A percentile compares a stretch with the other conserved stretches of the same genome.
These are phyloP conservation scores for Sylvicola cinctus DNA, from an alignment of 2,888 invertebrate species.

Conservation along the genomic window DNA sequence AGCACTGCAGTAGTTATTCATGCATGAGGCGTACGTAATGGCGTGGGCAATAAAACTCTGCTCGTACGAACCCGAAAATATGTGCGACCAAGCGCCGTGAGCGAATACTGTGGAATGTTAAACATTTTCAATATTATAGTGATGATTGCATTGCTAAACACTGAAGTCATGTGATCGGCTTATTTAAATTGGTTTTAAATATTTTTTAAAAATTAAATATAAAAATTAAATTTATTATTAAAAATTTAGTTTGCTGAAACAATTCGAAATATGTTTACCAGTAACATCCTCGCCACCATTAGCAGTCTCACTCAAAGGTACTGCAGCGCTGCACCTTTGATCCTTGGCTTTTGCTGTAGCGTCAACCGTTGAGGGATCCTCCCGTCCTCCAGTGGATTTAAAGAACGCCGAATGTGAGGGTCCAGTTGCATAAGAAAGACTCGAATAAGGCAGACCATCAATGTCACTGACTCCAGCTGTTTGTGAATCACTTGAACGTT, in stretches of 20 bases:
- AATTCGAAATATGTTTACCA: slow-evolving; percentile 1
- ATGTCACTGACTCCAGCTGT: background rate
- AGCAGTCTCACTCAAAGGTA: background rate
- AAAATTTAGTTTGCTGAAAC: too few species aligned
- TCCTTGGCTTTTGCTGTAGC: background rate
- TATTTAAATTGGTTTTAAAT: too few species aligned
- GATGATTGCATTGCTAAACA: too few species aligned
- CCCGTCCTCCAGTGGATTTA: background rate
- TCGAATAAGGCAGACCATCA: background rate
- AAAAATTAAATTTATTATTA: background rate
- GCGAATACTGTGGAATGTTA: background rate
- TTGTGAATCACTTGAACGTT: background rate
- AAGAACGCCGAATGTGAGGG: background rate
- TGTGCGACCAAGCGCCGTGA: background rate
- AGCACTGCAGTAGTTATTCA: background rate
- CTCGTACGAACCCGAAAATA: background rate
- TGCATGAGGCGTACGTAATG: background rate
- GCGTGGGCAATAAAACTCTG: slow-evolving; percentile 1
- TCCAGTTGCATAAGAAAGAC: background rate
- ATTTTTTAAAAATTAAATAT: too few species aligned
- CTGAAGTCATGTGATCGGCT: too few species aligned
- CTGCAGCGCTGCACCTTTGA: background rate
- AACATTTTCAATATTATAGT: too few species aligned
- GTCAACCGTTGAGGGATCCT: background rate
- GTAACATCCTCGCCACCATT: background rate